These are phyloP conservation scores for Selenia dentaria DNA, from an alignment of 2,888 invertebrate genomes.

Conservation along the genomic window DNA sequence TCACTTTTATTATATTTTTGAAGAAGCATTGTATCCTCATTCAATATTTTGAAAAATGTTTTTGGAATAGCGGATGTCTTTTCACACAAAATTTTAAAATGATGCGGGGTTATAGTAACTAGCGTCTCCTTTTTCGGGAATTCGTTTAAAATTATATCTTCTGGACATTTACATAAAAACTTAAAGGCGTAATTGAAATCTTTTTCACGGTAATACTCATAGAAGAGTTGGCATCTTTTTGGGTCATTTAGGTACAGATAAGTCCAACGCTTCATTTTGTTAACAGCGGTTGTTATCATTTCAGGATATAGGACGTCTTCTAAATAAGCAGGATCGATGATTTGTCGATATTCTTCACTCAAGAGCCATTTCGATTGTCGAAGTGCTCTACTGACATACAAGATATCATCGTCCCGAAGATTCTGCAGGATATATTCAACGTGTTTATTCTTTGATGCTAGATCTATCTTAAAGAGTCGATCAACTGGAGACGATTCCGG, in stretches of 20 bases:
- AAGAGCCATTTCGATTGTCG: constrained; percentile 36
- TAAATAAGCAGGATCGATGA: constrained; percentile 34
- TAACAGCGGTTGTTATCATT: constrained; percentile 35
- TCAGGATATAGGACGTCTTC: constrained; percentile 31
- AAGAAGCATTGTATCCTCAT: constrained; percentile 24
- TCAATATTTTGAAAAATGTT: constrained; percentile 51
- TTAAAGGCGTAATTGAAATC: constrained; percentile 48
- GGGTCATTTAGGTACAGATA: constrained; percentile 37
- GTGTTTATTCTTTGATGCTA: constrained; percentile 29
- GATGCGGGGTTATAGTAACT: constrained; percentile 46
- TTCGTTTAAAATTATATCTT: constrained; percentile 47
- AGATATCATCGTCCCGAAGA: constrained; percentile 34
- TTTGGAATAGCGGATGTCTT: constrained; percentile 46
- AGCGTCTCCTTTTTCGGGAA: constrained; percentile 36
- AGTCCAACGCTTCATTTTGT: constrained; percentile 35
- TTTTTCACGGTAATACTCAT: constrained; percentile 46
- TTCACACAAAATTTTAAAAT: constrained; percentile 56
- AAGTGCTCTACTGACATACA: constrained; percentile 36
- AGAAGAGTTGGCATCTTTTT: constrained; percentile 52
- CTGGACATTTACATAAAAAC: constrained; percentile 50
- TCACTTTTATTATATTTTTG: constrained; percentile 16
- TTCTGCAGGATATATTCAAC: constrained; percentile 25
- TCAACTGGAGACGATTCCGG: constrained; percentile 30
- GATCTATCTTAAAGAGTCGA: constrained; percentile 36
- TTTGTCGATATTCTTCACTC: constrained; percentile 20